Base-by-base conservation (phyloP, 2,113 vertebrate genomes). In the cat (Felis catus) region DNA sequence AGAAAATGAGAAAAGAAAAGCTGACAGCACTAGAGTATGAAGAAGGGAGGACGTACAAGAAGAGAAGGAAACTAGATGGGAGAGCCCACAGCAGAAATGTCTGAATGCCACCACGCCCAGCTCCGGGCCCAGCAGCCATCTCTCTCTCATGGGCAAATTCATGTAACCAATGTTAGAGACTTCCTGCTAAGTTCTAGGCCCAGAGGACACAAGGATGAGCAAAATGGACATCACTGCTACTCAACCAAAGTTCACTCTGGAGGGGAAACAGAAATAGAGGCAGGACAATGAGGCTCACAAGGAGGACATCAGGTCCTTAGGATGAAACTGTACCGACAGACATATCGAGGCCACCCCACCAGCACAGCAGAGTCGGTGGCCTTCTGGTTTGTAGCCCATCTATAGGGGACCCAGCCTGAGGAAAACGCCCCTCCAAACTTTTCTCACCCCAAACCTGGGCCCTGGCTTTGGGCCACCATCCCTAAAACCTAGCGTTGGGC, bases 311-410 rank as follows among this genome's bases (percentile, higher is more conserved):
- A 11, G 31, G n/a, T 25, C 53, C 7, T 65, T 4, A 15, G 29
- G 39, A 48, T 27, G 31, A 36, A 61, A 21, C 7, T 2, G 10
- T 8, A 27, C 13, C 3, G 2, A 13, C 31, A 27, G 19, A 15
- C 23, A 39, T 0, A 19, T 4, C n/a, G 39, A 51, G 10, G 15
- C 19, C 21, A 0, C 5, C 3, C 41, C 19, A 9, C 8, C 41
- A 45, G 45, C 15, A 1, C 6, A 29, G 39, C 21, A 36, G 48
- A 74, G 21, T 36, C 58, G 51, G n/a, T 7, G 1, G 36, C 19
- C 7, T 61, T 10, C 19, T 61, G 29, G 10, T 33, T 36, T 45
- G 2, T 29, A 51, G 48, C 18, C 19, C 36, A 73, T n/a, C 41
- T 81, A 0, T 9, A 14, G 21, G 45, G 23, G 39, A 16, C 41